Base-by-base conservation (phyloP, 2,888 invertebrate genomes). In the Metalampra italica region DNA sequence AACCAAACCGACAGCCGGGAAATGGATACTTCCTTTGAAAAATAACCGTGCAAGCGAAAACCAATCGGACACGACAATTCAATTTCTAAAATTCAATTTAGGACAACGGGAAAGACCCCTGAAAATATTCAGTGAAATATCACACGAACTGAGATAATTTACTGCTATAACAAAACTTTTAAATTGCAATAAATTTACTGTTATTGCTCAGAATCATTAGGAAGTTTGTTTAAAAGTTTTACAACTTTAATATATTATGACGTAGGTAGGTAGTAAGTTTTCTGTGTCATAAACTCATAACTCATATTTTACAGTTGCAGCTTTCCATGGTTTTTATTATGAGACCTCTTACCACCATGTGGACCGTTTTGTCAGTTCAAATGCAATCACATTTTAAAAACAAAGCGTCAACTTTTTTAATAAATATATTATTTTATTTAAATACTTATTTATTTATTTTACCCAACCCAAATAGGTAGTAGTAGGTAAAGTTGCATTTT, bases 1-100 rank as follows among this genome's bases (percentile, higher is more conserved):
- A 12, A n/a, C 13, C 29, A 7, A 46, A 56, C 46, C 39, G 54
- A 49, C 56, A 51, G 50, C n/a, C 29, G 46, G 53, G 48, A 54
- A 55, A 57, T 55, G 49, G 57, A 57, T 53, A 55, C 53, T 54
- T 54, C 49, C 53, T 48, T 12, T 32, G 51, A 42, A 50, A 51
- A 53, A 50, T 50, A 51, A 53, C 29, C 37, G 50, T 29, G 47
- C 34, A 36, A 47, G 13, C 34, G 46, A 45, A 45, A 43, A 36
- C 48, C 29, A 41, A 45, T 49, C 42, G 8, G n/a, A 39, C 46
- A 47, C 37, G 52, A 50, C 50, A 44, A 29, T 46, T 47, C 50
- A 50, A 50, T 54, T 54, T 54, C 22, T 50, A 40, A 50, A 46
- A 49, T 45, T 46, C 46, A 46, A 47, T 49, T 51, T 40, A n/a